phyloP scores from a whole-genome alignment of 2,797 vertebrate species.

The Ptychadena robeensis region DNA sequence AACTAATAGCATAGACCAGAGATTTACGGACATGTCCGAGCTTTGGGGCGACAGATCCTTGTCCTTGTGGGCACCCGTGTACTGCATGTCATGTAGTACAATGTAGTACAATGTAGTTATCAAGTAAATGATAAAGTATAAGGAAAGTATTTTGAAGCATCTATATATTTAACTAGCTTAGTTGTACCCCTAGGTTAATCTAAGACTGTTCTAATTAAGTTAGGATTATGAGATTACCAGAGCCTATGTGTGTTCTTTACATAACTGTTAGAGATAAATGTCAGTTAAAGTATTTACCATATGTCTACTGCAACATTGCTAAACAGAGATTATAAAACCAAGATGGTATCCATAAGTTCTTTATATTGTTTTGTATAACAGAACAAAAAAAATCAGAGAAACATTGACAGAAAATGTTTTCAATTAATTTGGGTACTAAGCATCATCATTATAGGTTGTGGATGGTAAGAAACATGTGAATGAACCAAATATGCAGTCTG shows the following conservation, averaged over 20 bases:
- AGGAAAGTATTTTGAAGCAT: not conserved
- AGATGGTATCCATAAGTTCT: not conserved
- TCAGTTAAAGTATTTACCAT: not conserved
- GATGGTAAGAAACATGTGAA: no score
- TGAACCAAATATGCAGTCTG: not conserved
- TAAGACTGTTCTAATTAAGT: slow-evolving; percentile 77
- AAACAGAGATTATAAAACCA: not conserved
- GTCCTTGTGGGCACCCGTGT: no score
- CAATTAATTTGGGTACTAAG: no score
- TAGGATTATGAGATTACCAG: slow-evolving; percentile 72
- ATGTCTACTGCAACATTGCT: not conserved
- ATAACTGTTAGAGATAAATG: slow-evolving; percentile 35
- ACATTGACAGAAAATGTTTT: no score
- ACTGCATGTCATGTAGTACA: no score
- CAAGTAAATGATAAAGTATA: not conserved
- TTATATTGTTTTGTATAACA: no score
- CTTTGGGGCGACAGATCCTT: no score
- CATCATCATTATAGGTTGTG: no score
- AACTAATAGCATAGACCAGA: no score
- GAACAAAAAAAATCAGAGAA: no score
- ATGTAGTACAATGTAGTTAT: no score
- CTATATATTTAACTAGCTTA: not conserved
- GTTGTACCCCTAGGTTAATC: slow-evolving; percentile 80
- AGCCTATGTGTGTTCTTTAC: slow-evolving; percentile 35
- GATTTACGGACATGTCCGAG: no score